Base-by-base conservation (phyloP, 2,888 invertebrate species). In the Phortica magna region DNA sequence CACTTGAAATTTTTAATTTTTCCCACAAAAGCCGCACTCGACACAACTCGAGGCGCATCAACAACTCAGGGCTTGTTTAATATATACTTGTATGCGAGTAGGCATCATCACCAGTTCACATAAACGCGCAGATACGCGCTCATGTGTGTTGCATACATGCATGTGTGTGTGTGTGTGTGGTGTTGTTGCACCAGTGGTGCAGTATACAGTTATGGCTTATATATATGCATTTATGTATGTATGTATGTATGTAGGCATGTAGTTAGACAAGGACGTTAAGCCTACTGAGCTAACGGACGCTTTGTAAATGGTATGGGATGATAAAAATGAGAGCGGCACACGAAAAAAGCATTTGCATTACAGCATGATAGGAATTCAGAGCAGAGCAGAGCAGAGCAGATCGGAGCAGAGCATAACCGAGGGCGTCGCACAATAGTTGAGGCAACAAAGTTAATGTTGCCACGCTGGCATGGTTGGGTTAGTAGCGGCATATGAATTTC, bases 1-100 rank as follows among this genome's bases (percentile, higher is more conserved):
- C 88, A 89, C 89, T 89, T 88, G 89, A 89, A 89, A 89, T 89
- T 89, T 89, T 89, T 89, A 89, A 89, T 89, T 89, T 89, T 89
- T 87, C 82, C 88, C 89, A 88, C 89, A 89, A 88, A 89, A 89
- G 88, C 89, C 89, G 84, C 89, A 88, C 87, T 88, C 87, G 87
- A 86, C 85, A 85, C 85, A 86, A 86, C 87, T 83, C 83, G 87
- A 85, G 86, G 87, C 84, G 85, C 88, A 88, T 85, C 88, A 83
- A 87, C 86, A 82, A 84, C 83, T 81, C 82, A 57, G 67, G 55
- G 73, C 61, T 31, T 71, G 59, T 70, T 59, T 61, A 68, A 73
- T 55, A 74, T 64, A 61, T 42, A 73, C 48, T 31, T 68, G 41
- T 57, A 65, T 67, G 72, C 42, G 48, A 48, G 48, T 14, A 48